phyloP scores from a whole-genome alignment of 2,888 invertebrate species.

The Apotomis capreana region DNA sequence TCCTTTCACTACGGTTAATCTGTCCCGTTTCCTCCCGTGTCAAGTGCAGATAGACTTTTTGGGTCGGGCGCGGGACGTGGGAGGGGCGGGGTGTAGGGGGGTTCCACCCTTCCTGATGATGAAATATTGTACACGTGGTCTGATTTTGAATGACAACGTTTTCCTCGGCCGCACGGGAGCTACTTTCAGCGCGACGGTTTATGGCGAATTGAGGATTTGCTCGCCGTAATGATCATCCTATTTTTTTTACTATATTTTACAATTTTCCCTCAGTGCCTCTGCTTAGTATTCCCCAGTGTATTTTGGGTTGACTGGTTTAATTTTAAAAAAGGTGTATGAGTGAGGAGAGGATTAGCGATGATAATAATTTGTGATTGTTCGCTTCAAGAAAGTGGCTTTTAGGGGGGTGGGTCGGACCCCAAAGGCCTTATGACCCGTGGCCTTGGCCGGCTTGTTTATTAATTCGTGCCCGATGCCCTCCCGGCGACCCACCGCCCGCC shows the following conservation, averaged over 20 bases:
- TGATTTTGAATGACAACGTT: slow-evolving; percentile 88
- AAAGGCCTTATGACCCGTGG: slow-evolving; percentile 68
- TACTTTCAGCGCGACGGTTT: slow-evolving; percentile 75
- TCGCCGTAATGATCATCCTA: slow-evolving; percentile 63
- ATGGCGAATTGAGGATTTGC: slow-evolving; percentile 74
- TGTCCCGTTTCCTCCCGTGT: slow-evolving; percentile 83
- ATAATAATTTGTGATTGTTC: slow-evolving; percentile 5
- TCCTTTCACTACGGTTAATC: slow-evolving; percentile 83
- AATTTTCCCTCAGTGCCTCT: slow-evolving; percentile 25
- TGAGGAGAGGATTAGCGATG: background rate
- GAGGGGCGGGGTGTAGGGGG: slow-evolving; percentile 56
- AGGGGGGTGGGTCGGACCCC: slow-evolving; percentile 62
- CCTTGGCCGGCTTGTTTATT: slow-evolving; percentile 80
- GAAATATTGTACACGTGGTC: slow-evolving; percentile 89
- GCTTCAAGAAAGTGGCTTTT: slow-evolving; percentile 52
- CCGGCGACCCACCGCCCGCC: slow-evolving; percentile 64
- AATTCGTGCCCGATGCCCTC: slow-evolving; percentile 73
- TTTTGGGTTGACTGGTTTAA: background rate
- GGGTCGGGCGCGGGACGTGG: slow-evolving; percentile 67
- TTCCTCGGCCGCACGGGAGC: slow-evolving; percentile 77
- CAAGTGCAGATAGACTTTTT: slow-evolving; percentile 83
- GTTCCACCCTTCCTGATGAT: slow-evolving; percentile 83
- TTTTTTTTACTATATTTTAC: slow-evolving; percentile 55
- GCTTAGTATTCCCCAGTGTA: background rate
- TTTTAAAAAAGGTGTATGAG: background rate